Evolutionary conservation across 2,797 vertebrate species (phyloP).

Genomic region (Telmatherina bonti): DNA sequence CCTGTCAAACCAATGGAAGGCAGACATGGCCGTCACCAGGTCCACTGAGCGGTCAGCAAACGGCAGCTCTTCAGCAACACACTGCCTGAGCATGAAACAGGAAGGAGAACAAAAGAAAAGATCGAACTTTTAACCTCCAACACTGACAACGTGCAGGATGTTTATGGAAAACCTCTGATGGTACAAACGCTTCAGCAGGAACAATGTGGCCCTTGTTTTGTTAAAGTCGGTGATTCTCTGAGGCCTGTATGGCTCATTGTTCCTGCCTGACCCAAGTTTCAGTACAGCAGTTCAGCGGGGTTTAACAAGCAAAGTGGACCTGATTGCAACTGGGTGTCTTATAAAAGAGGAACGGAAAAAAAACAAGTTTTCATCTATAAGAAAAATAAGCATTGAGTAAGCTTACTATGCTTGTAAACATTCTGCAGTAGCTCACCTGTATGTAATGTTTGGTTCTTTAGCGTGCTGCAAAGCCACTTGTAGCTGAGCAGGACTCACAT

Average conservation of each 20-base stretch:
- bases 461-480: slow-evolving; percentile 74
- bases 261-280: slow-evolving; percentile 15
- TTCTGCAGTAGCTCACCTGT: slow-evolving; percentile 62
- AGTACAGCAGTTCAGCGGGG: background rate
- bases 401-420: no score
- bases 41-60: slow-evolving; percentile 81
- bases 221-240: slow-evolving; percentile 27
- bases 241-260: slow-evolving; percentile 15
- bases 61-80: slow-evolving; percentile 84
- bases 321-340: background rate
- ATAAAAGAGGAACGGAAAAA: no score
- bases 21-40: slow-evolving; percentile 82
- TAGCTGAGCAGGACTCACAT: slow-evolving; percentile 87
- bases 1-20: slow-evolving; percentile 88
- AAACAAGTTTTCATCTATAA: no score
- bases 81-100: slow-evolving; percentile 66
- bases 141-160: background rate
- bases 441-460: slow-evolving; percentile 72
- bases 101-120: no score
- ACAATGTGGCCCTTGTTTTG: slow-evolving; percentile 24
- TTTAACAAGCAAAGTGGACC: slow-evolving; percentile 1
- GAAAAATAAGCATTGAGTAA: background rate
- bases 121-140: slow-evolving; percentile 9
- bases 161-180: slow-evolving; percentile 1
- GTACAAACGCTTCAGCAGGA: background rate